Conservation (phyloP, 1,140 invertebrate genomes). For the Dreissena rostriformis region DNA sequence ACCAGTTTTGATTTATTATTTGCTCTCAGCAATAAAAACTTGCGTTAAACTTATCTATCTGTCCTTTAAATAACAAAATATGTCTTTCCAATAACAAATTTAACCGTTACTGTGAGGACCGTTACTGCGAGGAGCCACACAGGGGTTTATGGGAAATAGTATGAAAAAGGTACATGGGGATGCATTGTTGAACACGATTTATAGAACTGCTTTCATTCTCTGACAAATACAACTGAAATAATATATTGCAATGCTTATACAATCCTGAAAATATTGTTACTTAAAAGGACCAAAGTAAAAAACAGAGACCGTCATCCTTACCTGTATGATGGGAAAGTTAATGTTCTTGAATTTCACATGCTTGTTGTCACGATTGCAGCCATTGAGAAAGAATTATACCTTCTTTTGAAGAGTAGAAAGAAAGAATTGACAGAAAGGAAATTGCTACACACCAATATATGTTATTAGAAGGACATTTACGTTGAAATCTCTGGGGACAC, state of each 20-base stretch:
- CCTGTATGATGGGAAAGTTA: not conserved
- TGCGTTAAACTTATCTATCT: too few species aligned
- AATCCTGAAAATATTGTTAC: not conserved
- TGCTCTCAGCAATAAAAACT: too few species aligned
- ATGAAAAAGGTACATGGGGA: not conserved
- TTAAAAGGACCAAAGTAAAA: not conserved
- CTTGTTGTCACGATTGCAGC: not conserved
- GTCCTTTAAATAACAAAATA: too few species aligned
- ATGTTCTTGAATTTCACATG: not conserved
- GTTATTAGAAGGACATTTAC: not conserved
- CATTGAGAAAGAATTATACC: not conserved
- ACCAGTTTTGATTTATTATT: too few species aligned
- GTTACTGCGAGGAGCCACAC: conserved; percentile 15
- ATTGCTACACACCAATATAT: not conserved
- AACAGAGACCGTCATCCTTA: not conserved
- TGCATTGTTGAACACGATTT: not conserved
- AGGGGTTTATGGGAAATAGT: too few species aligned
- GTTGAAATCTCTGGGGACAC: too few species aligned
- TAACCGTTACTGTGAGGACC: conserved; percentile 5
- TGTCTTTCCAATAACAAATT: conserved; percentile 26
- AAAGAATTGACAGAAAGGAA: not conserved
- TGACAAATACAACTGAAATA: not conserved
- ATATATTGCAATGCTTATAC: not conserved
- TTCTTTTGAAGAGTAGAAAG: not conserved
- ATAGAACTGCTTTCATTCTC: not conserved